Conservation (phyloP, 2,888 invertebrate genomes). For the Ennomos quercinarius region DNA sequence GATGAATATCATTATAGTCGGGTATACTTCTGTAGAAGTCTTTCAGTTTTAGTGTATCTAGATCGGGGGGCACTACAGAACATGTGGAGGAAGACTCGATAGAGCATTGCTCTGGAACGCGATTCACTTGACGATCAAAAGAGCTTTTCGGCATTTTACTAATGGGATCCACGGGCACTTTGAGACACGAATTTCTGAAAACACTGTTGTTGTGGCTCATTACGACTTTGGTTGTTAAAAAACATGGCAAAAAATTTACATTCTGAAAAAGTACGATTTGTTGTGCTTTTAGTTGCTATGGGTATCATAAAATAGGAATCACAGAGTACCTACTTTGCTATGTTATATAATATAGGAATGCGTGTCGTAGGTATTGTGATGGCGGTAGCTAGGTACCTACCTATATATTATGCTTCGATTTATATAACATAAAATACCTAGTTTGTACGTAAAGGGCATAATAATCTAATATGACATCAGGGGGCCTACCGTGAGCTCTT, state of each 20-base stretch:
- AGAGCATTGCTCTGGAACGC: conserved; percentile 66
- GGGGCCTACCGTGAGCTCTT: too few species aligned
- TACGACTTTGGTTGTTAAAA: conserved; percentile 34
- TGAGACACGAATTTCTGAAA: conserved; percentile 90
- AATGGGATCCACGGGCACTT: conserved; percentile 89
- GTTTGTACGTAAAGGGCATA: too few species aligned
- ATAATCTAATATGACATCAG: too few species aligned
- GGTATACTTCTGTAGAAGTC: conserved; percentile 92
- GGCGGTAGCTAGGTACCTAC: too few species aligned
- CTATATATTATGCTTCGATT: too few species aligned
- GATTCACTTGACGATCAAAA: conserved; percentile 86
- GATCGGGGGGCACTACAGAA: conserved; percentile 62
- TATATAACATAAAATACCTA: too few species aligned
- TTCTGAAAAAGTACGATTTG: conserved; percentile 21
- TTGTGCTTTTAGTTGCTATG: conserved; percentile 43
- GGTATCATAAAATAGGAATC: conserved; percentile 16
- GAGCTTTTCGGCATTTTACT: conserved; percentile 89
- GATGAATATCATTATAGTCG: conserved; percentile 91
- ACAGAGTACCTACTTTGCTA: too few species aligned
- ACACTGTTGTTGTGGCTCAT: conserved; percentile 86
- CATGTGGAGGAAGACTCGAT: conserved; percentile 68
- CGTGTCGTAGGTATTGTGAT: too few species aligned
- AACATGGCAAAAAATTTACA: conserved; percentile 22
- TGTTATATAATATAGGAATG: too few species aligned
- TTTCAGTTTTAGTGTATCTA: conserved; percentile 86